Conservation (phyloP, 2,113 vertebrate species). For the Hydropotes inermis region DNA sequence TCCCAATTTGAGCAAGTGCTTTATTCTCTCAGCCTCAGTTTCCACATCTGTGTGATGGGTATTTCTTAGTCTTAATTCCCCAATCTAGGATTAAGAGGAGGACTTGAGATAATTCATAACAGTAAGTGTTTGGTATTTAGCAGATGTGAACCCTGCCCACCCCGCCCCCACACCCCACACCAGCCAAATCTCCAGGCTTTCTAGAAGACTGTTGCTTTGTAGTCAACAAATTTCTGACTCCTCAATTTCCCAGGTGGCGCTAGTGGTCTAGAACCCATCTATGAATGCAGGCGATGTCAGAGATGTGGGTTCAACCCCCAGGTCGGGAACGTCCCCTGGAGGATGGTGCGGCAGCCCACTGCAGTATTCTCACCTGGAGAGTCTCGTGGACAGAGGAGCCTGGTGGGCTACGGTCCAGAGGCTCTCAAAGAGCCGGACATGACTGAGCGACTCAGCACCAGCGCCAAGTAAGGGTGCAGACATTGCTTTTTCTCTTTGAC, state of each 20-base stretch:
- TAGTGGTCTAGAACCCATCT: not conserved
- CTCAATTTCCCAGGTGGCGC: fast-evolving
- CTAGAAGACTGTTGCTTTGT: not conserved
- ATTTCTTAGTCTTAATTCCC: not conserved
- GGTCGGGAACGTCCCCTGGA: not conserved
- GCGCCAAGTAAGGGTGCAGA: not conserved
- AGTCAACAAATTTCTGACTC: not conserved
- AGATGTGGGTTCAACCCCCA: not conserved
- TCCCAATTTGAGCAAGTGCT: not conserved
- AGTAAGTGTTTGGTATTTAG: not conserved
- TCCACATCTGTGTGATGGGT: not conserved
- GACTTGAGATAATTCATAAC: not conserved
- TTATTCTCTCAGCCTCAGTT: not conserved
- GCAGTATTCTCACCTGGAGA: not conserved
- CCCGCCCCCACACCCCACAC: fast-evolving
- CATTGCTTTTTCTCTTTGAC: not conserved
- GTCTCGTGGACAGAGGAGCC: not conserved
- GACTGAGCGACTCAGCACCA: not conserved
- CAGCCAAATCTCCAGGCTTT: not conserved
- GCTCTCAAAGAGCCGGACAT: not conserved
- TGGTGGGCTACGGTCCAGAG: not conserved
- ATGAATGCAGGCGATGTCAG: not conserved
- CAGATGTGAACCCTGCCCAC: fast-evolving
- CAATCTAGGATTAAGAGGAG: not conserved
- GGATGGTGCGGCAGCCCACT: not conserved